phyloP scores from a whole-genome alignment of 1,140 invertebrate species.

The Caenorhabditis elegans region DNA sequence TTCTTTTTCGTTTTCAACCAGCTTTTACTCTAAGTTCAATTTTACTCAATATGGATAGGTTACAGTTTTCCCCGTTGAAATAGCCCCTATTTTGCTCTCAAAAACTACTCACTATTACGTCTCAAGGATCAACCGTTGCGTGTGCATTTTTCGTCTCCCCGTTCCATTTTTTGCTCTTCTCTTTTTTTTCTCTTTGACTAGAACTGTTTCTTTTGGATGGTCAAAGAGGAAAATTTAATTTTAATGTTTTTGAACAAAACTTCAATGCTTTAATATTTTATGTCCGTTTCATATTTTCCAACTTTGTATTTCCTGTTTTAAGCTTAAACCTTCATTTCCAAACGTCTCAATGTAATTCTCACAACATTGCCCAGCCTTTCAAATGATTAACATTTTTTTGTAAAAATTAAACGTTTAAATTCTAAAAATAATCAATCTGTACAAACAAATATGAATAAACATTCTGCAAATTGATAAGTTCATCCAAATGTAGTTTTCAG shows the following conservation, averaged over 20 bases:
- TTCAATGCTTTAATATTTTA: too few species aligned
- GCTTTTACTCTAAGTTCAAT: too few species aligned
- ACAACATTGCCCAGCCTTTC: conserved; percentile 25
- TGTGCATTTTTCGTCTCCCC: conserved; percentile 1
- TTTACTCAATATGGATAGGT: background rate
- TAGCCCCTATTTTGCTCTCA: background rate
- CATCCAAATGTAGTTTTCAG: background rate
- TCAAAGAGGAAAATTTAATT: background rate
- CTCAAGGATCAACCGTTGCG: conserved; percentile 16
- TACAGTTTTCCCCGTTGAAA: background rate
- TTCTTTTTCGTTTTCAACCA: background rate
- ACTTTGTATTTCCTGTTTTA: background rate
- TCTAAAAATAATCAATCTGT: background rate
- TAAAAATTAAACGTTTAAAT: background rate
- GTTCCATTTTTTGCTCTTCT: background rate
- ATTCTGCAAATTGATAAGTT: background rate
- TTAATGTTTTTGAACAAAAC: too few species aligned
- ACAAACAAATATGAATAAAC: background rate
- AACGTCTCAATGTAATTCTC: conserved; percentile 14
- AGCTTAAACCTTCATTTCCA: conserved; percentile 28
- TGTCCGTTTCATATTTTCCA: background rate
- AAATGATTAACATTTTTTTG: background rate
- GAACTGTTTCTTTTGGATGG: background rate
- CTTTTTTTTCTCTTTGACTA: background rate
- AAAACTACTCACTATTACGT: background rate